A percentile compares a stretch with the other conserved stretches of the same genome.
These are phyloP conservation scores for Panurus biarmicus DNA, from an alignment of 2,113 vertebrate genomes.

Conservation along the genomic window DNA sequence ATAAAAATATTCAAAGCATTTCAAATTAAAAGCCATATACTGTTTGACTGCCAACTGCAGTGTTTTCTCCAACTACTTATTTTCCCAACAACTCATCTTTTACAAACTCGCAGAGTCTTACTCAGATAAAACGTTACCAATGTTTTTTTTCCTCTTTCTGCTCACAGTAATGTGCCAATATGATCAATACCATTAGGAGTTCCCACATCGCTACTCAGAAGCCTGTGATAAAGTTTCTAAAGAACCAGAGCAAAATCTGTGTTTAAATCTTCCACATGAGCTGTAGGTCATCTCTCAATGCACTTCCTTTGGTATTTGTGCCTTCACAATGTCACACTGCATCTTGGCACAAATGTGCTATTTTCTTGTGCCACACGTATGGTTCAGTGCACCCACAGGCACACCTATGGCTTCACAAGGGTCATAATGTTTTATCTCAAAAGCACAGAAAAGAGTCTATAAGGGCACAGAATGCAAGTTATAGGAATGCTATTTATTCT, in stretches of 20 bases:
- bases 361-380: not conserved
- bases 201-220: not conserved
- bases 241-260: not conserved
- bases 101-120: not conserved
- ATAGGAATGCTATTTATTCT: not conserved
- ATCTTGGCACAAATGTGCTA: not conserved
- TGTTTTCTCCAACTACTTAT: not conserved
- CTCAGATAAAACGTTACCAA: not conserved
- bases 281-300: not conserved
- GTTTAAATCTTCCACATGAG: not conserved
- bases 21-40: not conserved
- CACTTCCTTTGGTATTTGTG: not conserved
- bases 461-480: not conserved
- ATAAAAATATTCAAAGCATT: not conserved
- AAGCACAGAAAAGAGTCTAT: not conserved
- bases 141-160: not conserved
- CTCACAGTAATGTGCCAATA: not conserved
- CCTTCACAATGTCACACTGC: not conserved
- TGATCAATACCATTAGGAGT: not conserved
- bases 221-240: not conserved
- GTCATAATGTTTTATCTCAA: not conserved
- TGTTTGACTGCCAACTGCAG: not conserved
- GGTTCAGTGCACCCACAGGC: not conserved
- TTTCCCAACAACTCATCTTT: not conserved
- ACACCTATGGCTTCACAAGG: not conserved